Evolutionary conservation across 2,888 invertebrate genomes (phyloP).

Genomic region (Diogma glabrata): DNA sequence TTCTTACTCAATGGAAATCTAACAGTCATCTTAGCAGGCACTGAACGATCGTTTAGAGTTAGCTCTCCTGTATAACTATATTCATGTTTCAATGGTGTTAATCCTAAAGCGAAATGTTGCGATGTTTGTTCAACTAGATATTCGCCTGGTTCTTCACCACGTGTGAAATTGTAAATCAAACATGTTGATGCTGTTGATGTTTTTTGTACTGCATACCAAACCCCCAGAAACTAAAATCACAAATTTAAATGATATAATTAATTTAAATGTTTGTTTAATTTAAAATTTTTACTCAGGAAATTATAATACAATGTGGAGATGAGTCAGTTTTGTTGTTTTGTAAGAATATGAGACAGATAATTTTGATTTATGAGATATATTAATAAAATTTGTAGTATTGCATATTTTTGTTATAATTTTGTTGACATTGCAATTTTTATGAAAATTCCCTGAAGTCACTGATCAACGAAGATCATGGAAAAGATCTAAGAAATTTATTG

Average conservation of each 20-base stretch:
- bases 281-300: no score
- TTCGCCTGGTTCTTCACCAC: constrained; percentile 53
- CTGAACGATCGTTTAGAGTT: constrained; percentile 48
- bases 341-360: no score
- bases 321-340: no score
- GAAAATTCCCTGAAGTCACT: no score
- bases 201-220: constrained; percentile 75
- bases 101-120: constrained; percentile 53
- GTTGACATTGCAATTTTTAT: no score
- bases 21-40: constrained; percentile 61
- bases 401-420: no score
- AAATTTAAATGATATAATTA: neutral
- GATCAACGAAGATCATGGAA: no score
- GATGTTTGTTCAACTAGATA: constrained; percentile 61
- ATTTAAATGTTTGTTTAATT: neutral
- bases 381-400: no score
- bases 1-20: constrained; percentile 69
- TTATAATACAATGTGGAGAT: no score
- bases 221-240: constrained; percentile 52
- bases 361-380: no score
- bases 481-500: no score
- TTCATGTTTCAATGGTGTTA: constrained; percentile 65
- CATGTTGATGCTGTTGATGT: constrained; percentile 71
- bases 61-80: constrained; percentile 67
- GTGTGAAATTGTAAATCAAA: constrained; percentile 66